These are phyloP conservation scores for Aptenodytes patagonicus DNA, from an alignment of 2,113 vertebrate genomes.

Conservation along the genomic window DNA sequence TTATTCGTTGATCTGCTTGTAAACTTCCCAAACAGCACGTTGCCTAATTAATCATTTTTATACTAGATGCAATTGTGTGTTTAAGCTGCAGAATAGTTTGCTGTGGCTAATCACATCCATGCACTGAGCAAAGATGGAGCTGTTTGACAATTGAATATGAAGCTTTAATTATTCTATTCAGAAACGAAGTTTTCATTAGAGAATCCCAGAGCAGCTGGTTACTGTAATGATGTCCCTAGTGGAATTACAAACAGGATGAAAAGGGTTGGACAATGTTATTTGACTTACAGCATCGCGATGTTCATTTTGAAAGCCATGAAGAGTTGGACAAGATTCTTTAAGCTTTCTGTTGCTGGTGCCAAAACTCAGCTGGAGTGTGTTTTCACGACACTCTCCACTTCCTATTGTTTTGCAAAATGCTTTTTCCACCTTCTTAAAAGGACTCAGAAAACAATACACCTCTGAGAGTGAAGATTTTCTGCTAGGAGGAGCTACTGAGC, in stretches of 20 bases:
- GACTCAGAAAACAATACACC: slow-evolving; percentile 46
- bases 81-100: slow-evolving; percentile 57
- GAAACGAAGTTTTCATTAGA: slow-evolving; percentile 65
- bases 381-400: slow-evolving; percentile 45
- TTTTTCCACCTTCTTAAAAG: slow-evolving; percentile 74
- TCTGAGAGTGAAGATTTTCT: slow-evolving; percentile 59
- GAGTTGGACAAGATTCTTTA: slow-evolving; percentile 34
- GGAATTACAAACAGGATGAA: slow-evolving; percentile 63
- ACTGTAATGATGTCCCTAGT: slow-evolving; percentile 60
- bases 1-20: slow-evolving; percentile 63
- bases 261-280: slow-evolving; percentile 54
- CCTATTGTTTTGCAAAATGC: slow-evolving; percentile 50
- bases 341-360: slow-evolving; percentile 37
- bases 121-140: slow-evolving; percentile 36
- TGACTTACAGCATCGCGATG: slow-evolving; percentile 13
- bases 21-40: slow-evolving; percentile 60
- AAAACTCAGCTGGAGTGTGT: slow-evolving; percentile 42
- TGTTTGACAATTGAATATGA: slow-evolving; percentile 62
- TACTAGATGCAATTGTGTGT: slow-evolving; percentile 60
- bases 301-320: slow-evolving; percentile 51
- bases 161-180: slow-evolving; percentile 70
- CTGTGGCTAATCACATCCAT: slow-evolving; percentile 59
- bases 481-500: slow-evolving; percentile 65
- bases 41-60: slow-evolving; percentile 69
- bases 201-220: slow-evolving; percentile 58